Evolutionary conservation across 2,888 invertebrate genomes (phyloP), one percentile per base, ranked within the genome.

Genomic region (Monochamus alternatus): DNA sequence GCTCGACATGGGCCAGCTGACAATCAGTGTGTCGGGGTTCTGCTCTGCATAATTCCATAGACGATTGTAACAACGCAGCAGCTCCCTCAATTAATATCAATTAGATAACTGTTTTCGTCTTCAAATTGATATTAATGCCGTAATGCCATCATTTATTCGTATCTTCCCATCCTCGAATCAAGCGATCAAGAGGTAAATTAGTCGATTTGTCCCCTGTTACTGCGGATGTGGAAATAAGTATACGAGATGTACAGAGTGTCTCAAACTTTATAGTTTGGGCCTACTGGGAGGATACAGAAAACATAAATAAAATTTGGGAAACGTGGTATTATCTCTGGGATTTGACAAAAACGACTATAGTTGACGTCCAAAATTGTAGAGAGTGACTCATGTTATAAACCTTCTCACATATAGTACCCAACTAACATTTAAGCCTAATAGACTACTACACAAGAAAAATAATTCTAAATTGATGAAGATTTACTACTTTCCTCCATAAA

Each of bases 31-130:
- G 71, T 38, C 69, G 38, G 47, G 60, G 38, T 38, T 38, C 52
- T 63, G 63, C 72, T 79, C 75, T 75, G 84, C 84, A 86, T 86
- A 85, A 86, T 86, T 85, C 83, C 81, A 64, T 78, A 75, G 84
- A 83, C 84, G 86, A 86, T 85, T 85, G 83, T 85, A 85, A 85
- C 85, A 85, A 84, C 85, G 82, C 83, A 83, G 76, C 71, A 75
- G 79, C 70, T 52, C 55, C n/a, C 81, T 83, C 84, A 86, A 86
- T 86, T 86, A 86, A 85, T 85, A 85, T 83, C 85, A 84, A 86
- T 86, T 86, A 86, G 82, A 79, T 80, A 80, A 78, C 77, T 74
- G 79, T 81, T 78, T 80, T 82, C 75, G 76, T 73, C 77, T 69
- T 71, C 68, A 74, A 78, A 77, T 78, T 78, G 75, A 78, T 77